Evolutionary conservation across 1,140 invertebrate species (phyloP), one percentile per base, ranked within the genome.

Genomic region (Rhyzopertha dominica): DNA sequence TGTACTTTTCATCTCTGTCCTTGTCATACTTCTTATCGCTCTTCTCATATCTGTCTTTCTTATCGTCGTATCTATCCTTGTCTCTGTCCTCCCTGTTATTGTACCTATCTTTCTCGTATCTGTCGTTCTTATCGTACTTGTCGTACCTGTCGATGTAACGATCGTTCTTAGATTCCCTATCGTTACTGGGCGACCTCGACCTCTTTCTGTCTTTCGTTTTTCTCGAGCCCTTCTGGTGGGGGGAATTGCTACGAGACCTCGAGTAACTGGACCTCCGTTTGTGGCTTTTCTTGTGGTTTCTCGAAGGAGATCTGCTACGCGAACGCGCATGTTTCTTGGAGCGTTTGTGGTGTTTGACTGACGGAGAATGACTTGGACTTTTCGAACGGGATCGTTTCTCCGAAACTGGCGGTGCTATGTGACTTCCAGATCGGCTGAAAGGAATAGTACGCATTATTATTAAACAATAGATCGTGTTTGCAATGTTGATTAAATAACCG

Each of bases 191-290:
- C 8, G 60, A 62, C 30, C 55, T 50, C 9, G 55, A 58, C 24
- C 53, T 29, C 28, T 56, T 53, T 36, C 47, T 59, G 17, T 54
- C 10, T 25, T 42, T 53, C 35, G 47, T 54, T 48, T 64, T 64
- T 35, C 61, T 56, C 1, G 39, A 43, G 9, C 29, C 18, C 52
- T 63, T 62, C 9, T 55, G 42, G 7, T 44, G 48, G 2, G 62
- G 60, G 8, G 62, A 60, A 32, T 56, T 54, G 55, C 74, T 76
- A 34, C 74, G 65, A 2, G 74, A 75, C 50, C 74, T 67, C 19
- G 74, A 74, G 41, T 73, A 70, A 45, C 66, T 74, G 16, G 64
- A 58, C 14, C 72, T 73, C 20, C 69, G 65, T 56, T 77, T 77
- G 40, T 74, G 73, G 42, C 67, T 70, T 24, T 74, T 67, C 43